Evolutionary conservation across 2,888 invertebrate genomes (phyloP).

Genomic region (Pogonocherus hispidulus): DNA sequence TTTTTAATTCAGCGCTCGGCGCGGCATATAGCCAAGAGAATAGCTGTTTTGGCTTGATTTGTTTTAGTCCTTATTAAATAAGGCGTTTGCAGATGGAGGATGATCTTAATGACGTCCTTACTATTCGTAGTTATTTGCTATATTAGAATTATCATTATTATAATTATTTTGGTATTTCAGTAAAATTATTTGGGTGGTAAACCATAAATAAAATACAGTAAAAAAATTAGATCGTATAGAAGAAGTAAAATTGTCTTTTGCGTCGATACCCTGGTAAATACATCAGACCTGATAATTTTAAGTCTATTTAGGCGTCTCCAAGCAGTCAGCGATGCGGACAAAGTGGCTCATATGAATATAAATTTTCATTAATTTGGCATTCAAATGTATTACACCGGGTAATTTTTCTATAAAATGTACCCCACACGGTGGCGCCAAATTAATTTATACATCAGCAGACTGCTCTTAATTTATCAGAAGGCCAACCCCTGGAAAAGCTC

Average conservation of each 20-base stretch:
- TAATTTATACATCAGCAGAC: constrained; percentile 2
- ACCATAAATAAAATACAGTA: too few species aligned
- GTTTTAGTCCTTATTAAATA: too few species aligned
- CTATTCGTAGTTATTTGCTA: too few species aligned
- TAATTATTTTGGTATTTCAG: too few species aligned
- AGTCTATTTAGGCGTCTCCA: constrained; percentile 24
- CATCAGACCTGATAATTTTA: constrained; percentile 9
- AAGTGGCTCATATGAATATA: constrained; percentile 31
- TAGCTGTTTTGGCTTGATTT: too few species aligned
- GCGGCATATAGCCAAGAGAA: too few species aligned
- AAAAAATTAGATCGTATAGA: background rate
- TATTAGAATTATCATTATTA: too few species aligned
- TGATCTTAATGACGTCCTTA: too few species aligned
- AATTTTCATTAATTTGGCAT: constrained; percentile 27
- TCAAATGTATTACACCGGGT: constrained; percentile 21
- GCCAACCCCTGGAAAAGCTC: background rate
- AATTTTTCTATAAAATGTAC: constrained; percentile 29
- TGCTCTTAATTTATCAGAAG: background rate
- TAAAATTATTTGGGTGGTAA: too few species aligned
- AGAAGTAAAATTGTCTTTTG: background rate
- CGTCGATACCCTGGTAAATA: background rate
- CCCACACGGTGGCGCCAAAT: constrained; percentile 5
- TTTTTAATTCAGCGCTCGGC: too few species aligned
- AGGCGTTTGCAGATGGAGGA: too few species aligned
- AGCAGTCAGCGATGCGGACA: constrained; percentile 34